phyloP scores from a whole-genome alignment of 2,113 vertebrate genomes.

The Gobio gobio region DNA sequence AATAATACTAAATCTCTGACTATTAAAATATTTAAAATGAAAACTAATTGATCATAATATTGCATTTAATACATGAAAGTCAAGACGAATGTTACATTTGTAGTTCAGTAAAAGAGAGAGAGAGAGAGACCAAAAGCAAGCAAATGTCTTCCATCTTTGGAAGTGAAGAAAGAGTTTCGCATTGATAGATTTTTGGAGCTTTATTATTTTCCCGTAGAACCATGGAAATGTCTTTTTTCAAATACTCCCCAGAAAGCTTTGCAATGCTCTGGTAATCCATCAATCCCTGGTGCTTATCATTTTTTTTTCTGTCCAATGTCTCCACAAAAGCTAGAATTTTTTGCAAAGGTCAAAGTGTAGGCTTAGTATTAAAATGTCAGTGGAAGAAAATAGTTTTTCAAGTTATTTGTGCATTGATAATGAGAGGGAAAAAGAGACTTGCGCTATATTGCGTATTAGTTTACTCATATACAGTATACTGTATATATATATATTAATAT shows the following conservation, averaged over 20 bases:
- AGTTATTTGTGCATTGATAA: neutral
- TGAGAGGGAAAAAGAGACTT: neutral
- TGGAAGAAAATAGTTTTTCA: neutral
- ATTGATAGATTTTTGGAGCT: neutral
- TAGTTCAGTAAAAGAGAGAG: no score
- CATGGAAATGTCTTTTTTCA: neutral
- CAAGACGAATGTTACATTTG: neutral
- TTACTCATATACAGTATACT: no score
- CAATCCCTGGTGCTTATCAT: neutral
- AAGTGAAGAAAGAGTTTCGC: neutral
- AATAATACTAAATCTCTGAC: neutral
- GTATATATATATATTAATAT: no score
- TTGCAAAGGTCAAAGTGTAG: neutral
- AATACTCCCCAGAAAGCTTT: conserved; percentile 10
- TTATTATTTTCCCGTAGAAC: neutral
- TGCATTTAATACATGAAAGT: neutral
- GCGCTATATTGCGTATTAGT: no score
- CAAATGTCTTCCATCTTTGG: neutral
- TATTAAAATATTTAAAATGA: neutral
- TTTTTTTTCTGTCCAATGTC: neutral
- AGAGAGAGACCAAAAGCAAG: neutral
- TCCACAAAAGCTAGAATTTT: neutral
- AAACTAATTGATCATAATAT: neutral
- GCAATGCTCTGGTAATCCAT: neutral
- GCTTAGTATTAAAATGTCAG: conserved; percentile 1